Conservation (phyloP, 2,797 vertebrate genomes). For the Naso thynnoides region DNA sequence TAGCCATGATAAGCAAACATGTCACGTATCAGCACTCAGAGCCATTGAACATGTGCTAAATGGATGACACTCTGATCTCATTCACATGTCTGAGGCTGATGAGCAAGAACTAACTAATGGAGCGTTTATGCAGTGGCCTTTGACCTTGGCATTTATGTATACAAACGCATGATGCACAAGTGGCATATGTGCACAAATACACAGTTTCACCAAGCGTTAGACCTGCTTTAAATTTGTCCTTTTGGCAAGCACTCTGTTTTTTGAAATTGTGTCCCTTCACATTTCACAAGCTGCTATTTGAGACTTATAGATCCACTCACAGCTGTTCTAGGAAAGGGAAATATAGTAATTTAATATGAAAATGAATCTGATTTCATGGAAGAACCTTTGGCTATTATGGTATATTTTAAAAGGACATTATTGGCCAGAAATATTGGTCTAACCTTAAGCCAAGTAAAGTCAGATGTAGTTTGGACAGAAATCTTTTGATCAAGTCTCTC, state of each 20-base stretch:
- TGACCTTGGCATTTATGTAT: conserved; percentile 38
- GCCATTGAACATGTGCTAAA: conserved; percentile 50
- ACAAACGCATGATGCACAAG: conserved; percentile 12
- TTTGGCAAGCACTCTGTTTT: neutral
- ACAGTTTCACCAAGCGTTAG: neutral
- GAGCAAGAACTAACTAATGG: conserved; percentile 68
- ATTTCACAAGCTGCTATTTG: conserved; percentile 2
- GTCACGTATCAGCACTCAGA: conserved; percentile 30
- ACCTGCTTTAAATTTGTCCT: neutral
- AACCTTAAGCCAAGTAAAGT: conserved; percentile 34
- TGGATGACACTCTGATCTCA: conserved; percentile 46
- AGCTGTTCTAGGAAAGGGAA: neutral
- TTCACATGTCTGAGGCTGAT: conserved; percentile 63
- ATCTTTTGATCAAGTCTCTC: conserved; percentile 54
- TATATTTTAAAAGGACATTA: conserved; percentile 15
- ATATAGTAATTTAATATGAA: neutral
- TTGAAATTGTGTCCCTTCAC: neutral
- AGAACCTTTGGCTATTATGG: conserved; percentile 30
- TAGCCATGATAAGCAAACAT: conserved; percentile 34
- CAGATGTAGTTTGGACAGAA: conserved; percentile 39
- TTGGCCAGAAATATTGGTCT: neutral
- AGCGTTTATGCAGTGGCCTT: conserved; percentile 71
- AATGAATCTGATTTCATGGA: conserved; percentile 17
- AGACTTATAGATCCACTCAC: neutral
- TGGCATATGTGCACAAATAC: neutral